These are phyloP conservation scores for Datnioides undecimradiatus DNA, from an alignment of 2,113 vertebrate species.

Conservation along the genomic window DNA sequence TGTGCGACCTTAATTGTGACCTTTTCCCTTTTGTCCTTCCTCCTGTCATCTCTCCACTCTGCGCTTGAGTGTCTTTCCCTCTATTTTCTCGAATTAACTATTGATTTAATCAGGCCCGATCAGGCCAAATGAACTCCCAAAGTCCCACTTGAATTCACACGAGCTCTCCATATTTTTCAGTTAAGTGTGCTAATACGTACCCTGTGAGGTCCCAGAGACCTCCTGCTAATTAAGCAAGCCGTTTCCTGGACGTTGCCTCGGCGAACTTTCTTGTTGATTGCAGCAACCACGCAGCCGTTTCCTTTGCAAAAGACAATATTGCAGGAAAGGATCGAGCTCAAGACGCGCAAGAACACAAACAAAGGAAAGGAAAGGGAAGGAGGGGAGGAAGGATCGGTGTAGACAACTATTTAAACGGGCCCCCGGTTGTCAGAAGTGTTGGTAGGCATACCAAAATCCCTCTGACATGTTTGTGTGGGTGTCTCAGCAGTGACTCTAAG, in stretches of 20 bases:
- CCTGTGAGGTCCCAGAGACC: neutral
- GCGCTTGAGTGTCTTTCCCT: neutral
- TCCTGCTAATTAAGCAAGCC: slow-evolving; percentile 20
- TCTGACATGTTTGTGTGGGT: slow-evolving; percentile 72
- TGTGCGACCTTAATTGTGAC: neutral
- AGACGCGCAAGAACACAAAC: neutral
- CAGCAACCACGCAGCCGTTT: too few relatives aligned
- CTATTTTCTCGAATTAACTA: slow-evolving; percentile 11
- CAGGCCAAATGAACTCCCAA: slow-evolving; percentile 9
- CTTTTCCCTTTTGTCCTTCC: neutral
- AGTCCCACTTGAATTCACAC: slow-evolving; percentile 27
- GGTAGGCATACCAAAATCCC: slow-evolving; percentile 48
- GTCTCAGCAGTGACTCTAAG: slow-evolving; percentile 63
- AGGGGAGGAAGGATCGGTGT: neutral
- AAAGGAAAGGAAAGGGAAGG: neutral
- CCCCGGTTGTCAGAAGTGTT: slow-evolving; percentile 40
- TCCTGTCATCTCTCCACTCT: neutral
- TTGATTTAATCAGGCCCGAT: slow-evolving; percentile 26
- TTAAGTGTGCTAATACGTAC: slow-evolving; percentile 29
- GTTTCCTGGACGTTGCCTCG: neutral
- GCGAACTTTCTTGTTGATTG: neutral
- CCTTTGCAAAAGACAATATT: neutral
- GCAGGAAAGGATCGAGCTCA: neutral
- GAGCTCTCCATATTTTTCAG: slow-evolving; percentile 29
- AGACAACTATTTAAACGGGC: neutral